Evolutionary conservation across 1,140 invertebrate genomes (phyloP).

Genomic region (Caenorhabditis briggsae): DNA sequence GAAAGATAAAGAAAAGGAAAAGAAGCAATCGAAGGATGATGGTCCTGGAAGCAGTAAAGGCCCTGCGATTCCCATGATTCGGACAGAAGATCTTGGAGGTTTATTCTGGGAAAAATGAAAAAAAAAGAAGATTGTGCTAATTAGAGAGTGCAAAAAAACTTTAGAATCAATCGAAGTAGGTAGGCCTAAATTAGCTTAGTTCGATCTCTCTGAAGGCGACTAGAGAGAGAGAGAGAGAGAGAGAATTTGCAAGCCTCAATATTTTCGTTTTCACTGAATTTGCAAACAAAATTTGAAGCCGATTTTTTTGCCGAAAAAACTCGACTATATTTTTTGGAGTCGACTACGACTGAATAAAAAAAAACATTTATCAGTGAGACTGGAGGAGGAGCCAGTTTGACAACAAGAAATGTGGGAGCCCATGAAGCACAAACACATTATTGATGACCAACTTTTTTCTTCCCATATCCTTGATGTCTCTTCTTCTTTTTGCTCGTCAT

Average conservation of each 20-base stretch:
- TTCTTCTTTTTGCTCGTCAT: not conserved
- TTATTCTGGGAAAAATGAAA: too few relatives aligned
- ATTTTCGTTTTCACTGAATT: too few relatives aligned
- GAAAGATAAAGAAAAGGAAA: constrained; percentile 29
- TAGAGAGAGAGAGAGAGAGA: too few relatives aligned
- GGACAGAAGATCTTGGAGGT: constrained; percentile 35
- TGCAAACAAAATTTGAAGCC: too few relatives aligned
- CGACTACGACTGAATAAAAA: not conserved
- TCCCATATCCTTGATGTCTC: not conserved
- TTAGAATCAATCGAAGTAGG: too few relatives aligned
- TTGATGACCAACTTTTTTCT: constrained; percentile 46
- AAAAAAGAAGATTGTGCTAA: too few relatives aligned
- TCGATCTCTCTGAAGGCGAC: too few relatives aligned
- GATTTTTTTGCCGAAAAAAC: not conserved
- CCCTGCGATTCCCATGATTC: not conserved
- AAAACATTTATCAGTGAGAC: constrained; percentile 29
- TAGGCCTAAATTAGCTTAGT: too few relatives aligned
- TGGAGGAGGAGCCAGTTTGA: not conserved
- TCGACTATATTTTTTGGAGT: not conserved
- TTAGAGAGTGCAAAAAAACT: too few relatives aligned
- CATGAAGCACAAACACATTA: not conserved
- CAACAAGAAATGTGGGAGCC: constrained; percentile 34
- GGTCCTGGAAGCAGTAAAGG: constrained; percentile 31
- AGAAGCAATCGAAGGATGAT: constrained; percentile 26
- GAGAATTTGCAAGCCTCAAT: too few relatives aligned